A percentile compares a stretch with the other conserved stretches of the same genome.
Evolutionary conservation across 35 echinoderm and acorn worm genomes (phyloP).

Genomic region (Heliocidaris tuberculata): DNA sequence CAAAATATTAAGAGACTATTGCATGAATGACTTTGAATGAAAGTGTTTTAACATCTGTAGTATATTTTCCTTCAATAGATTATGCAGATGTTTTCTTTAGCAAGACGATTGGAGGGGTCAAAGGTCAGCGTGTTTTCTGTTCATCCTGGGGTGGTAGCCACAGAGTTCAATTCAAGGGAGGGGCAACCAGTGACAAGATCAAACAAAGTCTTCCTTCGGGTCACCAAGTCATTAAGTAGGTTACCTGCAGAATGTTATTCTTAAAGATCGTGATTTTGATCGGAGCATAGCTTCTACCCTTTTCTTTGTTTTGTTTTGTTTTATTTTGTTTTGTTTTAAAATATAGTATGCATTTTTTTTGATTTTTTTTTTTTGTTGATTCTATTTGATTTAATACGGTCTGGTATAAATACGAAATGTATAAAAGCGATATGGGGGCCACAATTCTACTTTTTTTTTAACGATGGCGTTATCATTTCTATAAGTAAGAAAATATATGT

Average conservation of each 20-base stretch:
- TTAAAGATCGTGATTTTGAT: background rate
- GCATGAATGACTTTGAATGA: background rate
- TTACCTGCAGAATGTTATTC: background rate
- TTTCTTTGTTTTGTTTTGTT: background rate
- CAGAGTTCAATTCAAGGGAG: background rate
- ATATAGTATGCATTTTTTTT: background rate
- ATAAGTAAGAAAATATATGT: no score
- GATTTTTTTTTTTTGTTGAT: background rate
- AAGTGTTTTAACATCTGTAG: background rate
- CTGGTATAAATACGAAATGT: background rate
- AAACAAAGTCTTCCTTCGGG: background rate
- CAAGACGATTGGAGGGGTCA: background rate
- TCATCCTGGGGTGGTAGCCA: background rate
- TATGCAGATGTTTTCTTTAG: slow-evolving; percentile 39
- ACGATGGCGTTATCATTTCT: background rate
- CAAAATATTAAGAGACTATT: no score
- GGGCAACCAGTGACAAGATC: background rate
- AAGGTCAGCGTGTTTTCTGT: slow-evolving; percentile 10
- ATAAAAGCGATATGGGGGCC: background rate
- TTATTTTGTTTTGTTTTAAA: no score
- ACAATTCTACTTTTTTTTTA: background rate
- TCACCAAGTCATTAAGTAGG: background rate
- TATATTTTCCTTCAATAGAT: background rate
- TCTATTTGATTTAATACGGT: no score
- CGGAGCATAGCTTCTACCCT: background rate